Conservation (phyloP, 1,140 invertebrate species). For the Drosophila punjabiensis region DNA sequence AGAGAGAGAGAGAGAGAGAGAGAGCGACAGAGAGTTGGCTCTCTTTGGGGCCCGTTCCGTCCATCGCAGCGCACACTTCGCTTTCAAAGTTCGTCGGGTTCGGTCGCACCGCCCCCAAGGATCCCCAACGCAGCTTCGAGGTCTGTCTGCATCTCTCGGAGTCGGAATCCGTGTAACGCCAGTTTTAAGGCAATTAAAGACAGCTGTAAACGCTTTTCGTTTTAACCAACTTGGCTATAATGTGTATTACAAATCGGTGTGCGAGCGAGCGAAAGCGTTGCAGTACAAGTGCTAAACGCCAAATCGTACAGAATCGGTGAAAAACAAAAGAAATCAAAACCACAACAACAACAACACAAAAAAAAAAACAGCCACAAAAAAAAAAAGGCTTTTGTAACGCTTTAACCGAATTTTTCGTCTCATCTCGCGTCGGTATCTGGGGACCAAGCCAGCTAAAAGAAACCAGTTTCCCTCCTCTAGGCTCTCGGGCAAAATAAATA, state of each 20-base stretch:
- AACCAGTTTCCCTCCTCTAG: constrained; percentile 63
- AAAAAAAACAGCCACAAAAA: constrained; percentile 16
- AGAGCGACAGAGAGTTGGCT: neutral
- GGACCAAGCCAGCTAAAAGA: constrained; percentile 42
- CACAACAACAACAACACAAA: neutral
- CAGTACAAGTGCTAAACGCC: constrained; percentile 70
- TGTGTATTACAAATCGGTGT: constrained; percentile 21
- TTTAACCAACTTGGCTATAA: constrained; percentile 19
- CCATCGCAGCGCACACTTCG: constrained; percentile 51
- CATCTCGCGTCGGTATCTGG: constrained; percentile 48
- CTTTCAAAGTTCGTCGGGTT: constrained; percentile 68
- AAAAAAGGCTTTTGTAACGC: constrained; percentile 68
- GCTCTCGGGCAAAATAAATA: constrained; percentile 57
- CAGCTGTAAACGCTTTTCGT: constrained; percentile 45
- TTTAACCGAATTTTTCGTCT: constrained; percentile 47
- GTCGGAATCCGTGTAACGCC: constrained; percentile 30
- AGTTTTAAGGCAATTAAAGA: constrained; percentile 59
- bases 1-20: constrained; percentile 14
- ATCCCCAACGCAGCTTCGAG: constrained; percentile 27
- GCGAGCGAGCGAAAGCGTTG: constrained; percentile 59
- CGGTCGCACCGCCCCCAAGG: constrained; percentile 43
- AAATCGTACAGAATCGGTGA: constrained; percentile 54
- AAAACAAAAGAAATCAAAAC: constrained; percentile 37
- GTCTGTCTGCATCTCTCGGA: constrained; percentile 28
- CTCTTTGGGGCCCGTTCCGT: constrained; percentile 20